phyloP scores from a whole-genome alignment of 2,797 vertebrate genomes.

The Myotis findleyi region DNA sequence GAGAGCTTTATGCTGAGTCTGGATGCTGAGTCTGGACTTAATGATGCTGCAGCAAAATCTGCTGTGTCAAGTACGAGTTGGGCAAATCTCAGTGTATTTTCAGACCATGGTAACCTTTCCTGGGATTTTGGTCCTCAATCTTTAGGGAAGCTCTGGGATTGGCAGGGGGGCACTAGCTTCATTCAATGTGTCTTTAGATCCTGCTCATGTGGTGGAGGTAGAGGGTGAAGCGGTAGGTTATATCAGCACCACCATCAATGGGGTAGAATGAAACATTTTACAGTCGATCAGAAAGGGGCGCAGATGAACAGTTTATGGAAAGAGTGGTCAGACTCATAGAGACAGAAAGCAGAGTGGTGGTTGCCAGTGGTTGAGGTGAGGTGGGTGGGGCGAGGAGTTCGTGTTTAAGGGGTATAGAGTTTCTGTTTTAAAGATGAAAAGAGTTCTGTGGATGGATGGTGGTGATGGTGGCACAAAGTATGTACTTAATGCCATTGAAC shows the following conservation, averaged over 20 bases:
- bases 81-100: not conserved
- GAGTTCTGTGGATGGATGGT: not conserved
- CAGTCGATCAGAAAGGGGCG: not conserved
- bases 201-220: not conserved
- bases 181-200: not conserved
- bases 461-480: not conserved
- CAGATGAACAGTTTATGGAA: not conserved
- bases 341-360: not conserved
- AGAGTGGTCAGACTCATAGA: not conserved
- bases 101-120: not conserved
- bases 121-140: not conserved
- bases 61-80: not conserved
- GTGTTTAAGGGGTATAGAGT: not conserved
- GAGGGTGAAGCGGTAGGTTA: fast-evolving
- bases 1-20: not conserved
- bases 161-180: not conserved
- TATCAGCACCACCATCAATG: fast-evolving
- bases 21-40: not conserved
- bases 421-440: not conserved
- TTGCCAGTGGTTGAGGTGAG: not conserved
- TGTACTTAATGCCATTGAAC: not conserved
- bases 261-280: not conserved
- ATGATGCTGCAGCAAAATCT: not conserved
- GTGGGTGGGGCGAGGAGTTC: fast-evolving
- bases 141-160: not conserved